A percentile compares a stretch with the other conserved stretches of the same genome.
Evolutionary conservation across 2,113 vertebrate genomes (phyloP).

Genomic region (Arizona elegans): DNA sequence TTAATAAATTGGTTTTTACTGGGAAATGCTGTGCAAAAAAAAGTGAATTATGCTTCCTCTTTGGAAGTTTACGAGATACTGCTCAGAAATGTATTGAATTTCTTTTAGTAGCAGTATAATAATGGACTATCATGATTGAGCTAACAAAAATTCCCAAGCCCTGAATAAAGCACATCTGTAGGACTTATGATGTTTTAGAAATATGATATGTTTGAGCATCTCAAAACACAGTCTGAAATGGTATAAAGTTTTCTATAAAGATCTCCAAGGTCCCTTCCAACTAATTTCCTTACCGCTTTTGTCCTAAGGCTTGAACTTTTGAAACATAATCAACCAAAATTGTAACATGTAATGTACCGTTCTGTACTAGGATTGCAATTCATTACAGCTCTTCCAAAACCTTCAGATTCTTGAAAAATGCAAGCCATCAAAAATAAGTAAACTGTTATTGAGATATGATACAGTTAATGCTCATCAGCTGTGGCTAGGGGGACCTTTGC

Average conservation of each 20-base stretch:
- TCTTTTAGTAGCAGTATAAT: not conserved
- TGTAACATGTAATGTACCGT: not conserved
- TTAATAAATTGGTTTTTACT: not conserved
- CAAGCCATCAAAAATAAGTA: not conserved
- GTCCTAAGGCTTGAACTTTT: not conserved
- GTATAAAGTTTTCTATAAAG: too few relatives aligned
- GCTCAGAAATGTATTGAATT: not conserved
- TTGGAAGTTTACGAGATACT: not conserved
- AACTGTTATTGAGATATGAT: not conserved
- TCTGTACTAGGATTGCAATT: not conserved
- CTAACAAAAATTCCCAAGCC: not conserved
- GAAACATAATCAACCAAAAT: not conserved
- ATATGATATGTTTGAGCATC: not conserved
- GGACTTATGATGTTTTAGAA: not conserved
- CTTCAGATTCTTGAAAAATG: not conserved
- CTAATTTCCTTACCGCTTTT: not conserved
- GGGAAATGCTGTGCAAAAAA: not conserved
- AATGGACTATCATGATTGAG: not conserved
- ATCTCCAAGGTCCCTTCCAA: too few relatives aligned
- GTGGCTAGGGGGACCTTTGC: too few relatives aligned
- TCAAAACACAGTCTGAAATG: not conserved
- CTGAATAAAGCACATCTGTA: not conserved
- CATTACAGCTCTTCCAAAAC: not conserved
- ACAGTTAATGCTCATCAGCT: not conserved
- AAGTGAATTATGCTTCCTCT: not conserved